Evolutionary conservation across 1,140 invertebrate species (phyloP).

Genomic region (Paracyclopina nana): DNA sequence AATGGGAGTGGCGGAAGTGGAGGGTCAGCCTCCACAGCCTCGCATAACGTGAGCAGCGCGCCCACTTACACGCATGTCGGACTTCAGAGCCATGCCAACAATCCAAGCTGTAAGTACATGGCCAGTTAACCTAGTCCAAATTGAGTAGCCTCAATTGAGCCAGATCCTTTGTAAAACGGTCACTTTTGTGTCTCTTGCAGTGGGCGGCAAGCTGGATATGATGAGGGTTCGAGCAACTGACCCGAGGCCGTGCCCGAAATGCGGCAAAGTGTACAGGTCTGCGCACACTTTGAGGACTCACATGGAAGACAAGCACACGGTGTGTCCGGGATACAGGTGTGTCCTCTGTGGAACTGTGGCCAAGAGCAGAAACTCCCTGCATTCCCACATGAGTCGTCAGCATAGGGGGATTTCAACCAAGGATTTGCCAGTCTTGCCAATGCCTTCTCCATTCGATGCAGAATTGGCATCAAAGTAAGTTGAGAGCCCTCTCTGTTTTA

Average conservation of each 20-base stretch:
- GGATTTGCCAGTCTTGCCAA: constrained; percentile 66
- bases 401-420: constrained; percentile 77
- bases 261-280: constrained; percentile 74
- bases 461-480: constrained; percentile 62
- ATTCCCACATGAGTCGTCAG: constrained; percentile 78
- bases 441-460: constrained; percentile 73
- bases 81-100: constrained; percentile 14
- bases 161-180: neutral
- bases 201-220: constrained; percentile 47
- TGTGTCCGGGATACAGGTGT: constrained; percentile 73
- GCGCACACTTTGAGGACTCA: constrained; percentile 72
- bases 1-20: neutral
- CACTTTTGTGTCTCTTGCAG: constrained; percentile 16
- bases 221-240: constrained; percentile 67
- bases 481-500: too few species aligned
- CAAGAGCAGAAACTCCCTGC: constrained; percentile 67
- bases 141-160: neutral
- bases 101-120: constrained; percentile 14
- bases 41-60: neutral
- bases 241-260: constrained; percentile 71
- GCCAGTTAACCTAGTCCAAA: too few species aligned
- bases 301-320: constrained; percentile 73
- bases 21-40: neutral
- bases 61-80: constrained; percentile 1
- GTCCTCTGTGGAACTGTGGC: constrained; percentile 75